Conservation (phyloP, 1,140 invertebrate species). For the Archegozetes longisetosus region DNA sequence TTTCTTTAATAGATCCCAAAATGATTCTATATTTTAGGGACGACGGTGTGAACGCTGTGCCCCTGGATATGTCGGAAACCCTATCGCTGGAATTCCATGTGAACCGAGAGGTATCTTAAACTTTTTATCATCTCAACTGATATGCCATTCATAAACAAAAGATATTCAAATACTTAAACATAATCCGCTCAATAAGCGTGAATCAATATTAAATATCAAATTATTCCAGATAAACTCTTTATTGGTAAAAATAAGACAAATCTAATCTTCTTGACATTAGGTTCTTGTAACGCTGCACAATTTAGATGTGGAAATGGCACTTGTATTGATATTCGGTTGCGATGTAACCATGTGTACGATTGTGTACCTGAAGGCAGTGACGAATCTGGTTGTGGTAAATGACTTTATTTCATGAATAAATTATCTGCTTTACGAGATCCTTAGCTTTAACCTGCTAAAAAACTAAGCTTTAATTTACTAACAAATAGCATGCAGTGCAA, state of each 20-base stretch:
- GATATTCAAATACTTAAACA: too few species aligned
- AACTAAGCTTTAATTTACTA: neutral
- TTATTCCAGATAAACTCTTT: too few species aligned
- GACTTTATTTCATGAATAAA: too few species aligned
- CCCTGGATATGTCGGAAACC: constrained; percentile 30
- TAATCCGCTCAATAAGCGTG: too few species aligned
- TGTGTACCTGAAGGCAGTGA: constrained; percentile 26
- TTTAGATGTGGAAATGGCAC: constrained; percentile 29
- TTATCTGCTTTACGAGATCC: neutral
- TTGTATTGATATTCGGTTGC: constrained; percentile 27
- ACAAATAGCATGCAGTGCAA: neutral
- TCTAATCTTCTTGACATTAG: neutral
- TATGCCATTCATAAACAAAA: too few species aligned
- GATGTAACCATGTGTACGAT: constrained; percentile 27
- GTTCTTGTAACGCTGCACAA: constrained; percentile 19
- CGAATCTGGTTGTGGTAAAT: constrained; percentile 30
- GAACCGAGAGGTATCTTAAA: constrained; percentile 10
- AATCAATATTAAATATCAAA: too few species aligned
- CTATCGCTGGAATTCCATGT: constrained; percentile 23
- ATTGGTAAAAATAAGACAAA: neutral
- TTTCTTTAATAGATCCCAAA: neutral
- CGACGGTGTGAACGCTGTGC: constrained; percentile 27
- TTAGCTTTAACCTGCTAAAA: neutral
- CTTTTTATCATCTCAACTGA: too few species aligned
- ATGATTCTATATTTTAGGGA: constrained; percentile 11